Conservation (phyloP, 2,113 vertebrate species). For the Anguilla japonica region DNA sequence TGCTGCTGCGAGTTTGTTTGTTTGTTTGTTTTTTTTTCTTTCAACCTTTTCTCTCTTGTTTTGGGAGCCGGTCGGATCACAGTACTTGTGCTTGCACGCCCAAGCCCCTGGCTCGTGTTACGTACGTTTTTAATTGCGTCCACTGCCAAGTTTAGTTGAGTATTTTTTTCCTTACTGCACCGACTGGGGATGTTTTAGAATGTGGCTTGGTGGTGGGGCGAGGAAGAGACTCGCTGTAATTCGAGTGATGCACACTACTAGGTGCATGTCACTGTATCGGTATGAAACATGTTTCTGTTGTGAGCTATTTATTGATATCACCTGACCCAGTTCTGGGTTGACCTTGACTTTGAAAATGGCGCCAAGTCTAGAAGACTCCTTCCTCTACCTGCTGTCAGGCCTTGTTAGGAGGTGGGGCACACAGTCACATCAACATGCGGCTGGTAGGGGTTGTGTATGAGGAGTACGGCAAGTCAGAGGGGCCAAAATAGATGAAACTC, state of each 20-base stretch:
- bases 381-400: neutral
- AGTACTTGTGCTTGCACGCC: too few relatives aligned
- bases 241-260: neutral
- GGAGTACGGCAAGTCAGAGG: neutral
- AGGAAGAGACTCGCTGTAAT: too few relatives aligned
- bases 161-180: too few relatives aligned
- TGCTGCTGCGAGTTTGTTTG: neutral
- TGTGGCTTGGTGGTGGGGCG: too few relatives aligned
- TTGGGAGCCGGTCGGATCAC: neutral
- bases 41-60: neutral
- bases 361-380: neutral
- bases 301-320: neutral
- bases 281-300: neutral
- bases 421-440: neutral
- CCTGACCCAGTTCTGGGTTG: neutral
- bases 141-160: too few relatives aligned
- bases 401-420: neutral
- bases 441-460: neutral
- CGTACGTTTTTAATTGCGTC: too few relatives aligned
- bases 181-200: too few relatives aligned
- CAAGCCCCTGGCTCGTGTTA: too few relatives aligned
- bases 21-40: neutral
- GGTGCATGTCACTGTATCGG: neutral
- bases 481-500: neutral
- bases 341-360: neutral